phyloP scores from a whole-genome alignment of 2,888 invertebrate species.

The Rhagonycha fulva region DNA sequence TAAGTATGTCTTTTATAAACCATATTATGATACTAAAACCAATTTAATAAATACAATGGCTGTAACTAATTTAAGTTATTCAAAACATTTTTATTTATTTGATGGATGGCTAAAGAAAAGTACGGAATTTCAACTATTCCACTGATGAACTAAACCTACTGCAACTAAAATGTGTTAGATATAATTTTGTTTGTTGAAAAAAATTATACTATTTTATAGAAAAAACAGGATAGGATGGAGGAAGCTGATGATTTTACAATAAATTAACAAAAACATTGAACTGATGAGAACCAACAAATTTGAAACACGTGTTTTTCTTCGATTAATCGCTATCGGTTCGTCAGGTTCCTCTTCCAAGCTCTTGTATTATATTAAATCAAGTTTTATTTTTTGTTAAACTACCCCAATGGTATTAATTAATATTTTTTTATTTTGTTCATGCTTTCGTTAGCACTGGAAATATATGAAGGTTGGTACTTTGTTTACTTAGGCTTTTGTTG shows the following conservation, averaged over 20 bases:
- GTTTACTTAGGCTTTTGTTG: neutral
- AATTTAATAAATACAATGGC: neutral
- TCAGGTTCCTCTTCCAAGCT: too few relatives aligned
- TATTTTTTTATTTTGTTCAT: slow-evolving; percentile 50
- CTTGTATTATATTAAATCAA: too few relatives aligned
- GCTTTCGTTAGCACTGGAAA: slow-evolving; percentile 73
- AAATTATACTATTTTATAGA: too few relatives aligned
- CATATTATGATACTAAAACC: neutral
- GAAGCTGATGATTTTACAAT: too few relatives aligned
- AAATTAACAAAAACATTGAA: too few relatives aligned
- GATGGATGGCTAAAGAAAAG: neutral
- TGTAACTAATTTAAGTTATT: neutral
- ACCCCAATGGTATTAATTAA: neutral
- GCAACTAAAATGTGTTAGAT: too few relatives aligned
- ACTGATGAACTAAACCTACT: too few relatives aligned
- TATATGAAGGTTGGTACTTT: slow-evolving; percentile 73
- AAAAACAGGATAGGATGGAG: too few relatives aligned
- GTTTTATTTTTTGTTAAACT: neutral
- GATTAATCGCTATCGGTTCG: too few relatives aligned
- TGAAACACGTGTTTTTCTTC: too few relatives aligned
- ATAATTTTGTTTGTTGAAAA: too few relatives aligned
- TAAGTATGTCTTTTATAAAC: neutral
- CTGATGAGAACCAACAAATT: too few relatives aligned
- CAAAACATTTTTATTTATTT: neutral
- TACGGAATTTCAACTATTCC: neutral